Base-by-base conservation (phyloP, 2,888 invertebrate species). In the Volucella bombylans region DNA sequence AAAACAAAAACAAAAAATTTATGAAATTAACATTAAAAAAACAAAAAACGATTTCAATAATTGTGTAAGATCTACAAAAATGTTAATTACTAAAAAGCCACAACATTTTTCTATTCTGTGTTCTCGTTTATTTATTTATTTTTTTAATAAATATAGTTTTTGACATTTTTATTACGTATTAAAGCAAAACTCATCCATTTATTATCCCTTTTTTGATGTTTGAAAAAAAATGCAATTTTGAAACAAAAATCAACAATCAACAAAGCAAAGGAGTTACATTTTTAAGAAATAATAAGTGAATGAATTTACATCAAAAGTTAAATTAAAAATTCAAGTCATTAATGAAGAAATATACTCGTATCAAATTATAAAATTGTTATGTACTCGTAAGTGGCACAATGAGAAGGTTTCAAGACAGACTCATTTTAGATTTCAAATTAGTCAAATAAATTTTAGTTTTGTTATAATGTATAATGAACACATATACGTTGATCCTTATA, bases 301-400 rank as follows among this genome's bases (percentile, higher is more conserved):
- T 85, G 55, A 80, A 80, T 85, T 85, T 85, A 76, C 83, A 85
- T 85, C 71, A 71, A 86, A 83, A 78, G 83, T 76, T 72, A 82
- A 52, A 86, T 45, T 81, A 76, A 83, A 88, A 86, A 69, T 14
- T 38, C 11, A 64, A 49, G 18, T 57, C 11, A 23, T 38, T 47
- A 14, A 49, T 49, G 2, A 49, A 15, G 15, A 15, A 49, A 69
- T 49, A 72, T 74, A 55, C 73, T 73, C 65, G 64, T 41, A 18
- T 47, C 45, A n/a, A 47, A n/a, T 52, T 11, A n/a, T 38, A 49
- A 50, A 31, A 69, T 14, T 65, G 9, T 38, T 38, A 47, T 23
- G 43, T n/a, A n/a, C n/a, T n/a, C n/a, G n/a, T 47, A 31, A 31
- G 31, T 65, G 23, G n/a, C 39, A 59, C 54, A 62, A 64, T 12